Evolutionary conservation across 2,888 invertebrate genomes (phyloP), one percentile per base, ranked within the genome.

Genomic region (Apamea epomidion): DNA sequence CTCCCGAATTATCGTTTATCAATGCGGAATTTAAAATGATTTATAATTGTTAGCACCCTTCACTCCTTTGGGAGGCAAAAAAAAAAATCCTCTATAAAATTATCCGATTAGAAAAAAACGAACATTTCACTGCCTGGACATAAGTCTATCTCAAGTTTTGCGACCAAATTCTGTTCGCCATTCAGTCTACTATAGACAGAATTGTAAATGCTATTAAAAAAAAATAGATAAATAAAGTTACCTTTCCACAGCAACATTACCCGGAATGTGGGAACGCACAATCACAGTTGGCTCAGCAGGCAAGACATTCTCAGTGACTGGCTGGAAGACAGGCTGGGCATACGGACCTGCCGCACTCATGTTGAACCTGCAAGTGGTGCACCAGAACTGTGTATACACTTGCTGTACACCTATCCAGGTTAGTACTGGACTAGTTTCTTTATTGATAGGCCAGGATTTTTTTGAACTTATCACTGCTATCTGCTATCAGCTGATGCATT

Each of bases 191-290:
- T 5, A 37, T 37, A 37, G 37, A 37, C 37, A 0, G 37, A 4
- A 37, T 37, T 37, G 37, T 37, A 32, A 32, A 32, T 32, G 32
- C 37, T 37, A 42, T 42, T 42, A 7, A 42, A 42, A 42, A 42
- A 42, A 42, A 42, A 42, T 37, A 6, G 37, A 37, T 7, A 7
- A 42, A 42, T 42, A 42, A 42, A 42, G 7, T 42, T 7, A 7
- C 7, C 12, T 60, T 12, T n/a, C 58, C 90, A 18, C 92, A 98
- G 99, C 99, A 0, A 98, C 99, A 0, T 94, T 99, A 14, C 99
- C 99, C 0, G 99, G 97, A 29, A 99, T 99, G 99, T 99, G 99
- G 98, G 99, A 99, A 87, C 97, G 99, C 45, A 99, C 99, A 0
- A 98, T 99, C 60, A 99, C 99, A 0, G 98, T 99, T 85, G 99